Evolutionary conservation across 2,797 vertebrate genomes (phyloP).

Genomic region (Phrynocephalus forsythii): DNA sequence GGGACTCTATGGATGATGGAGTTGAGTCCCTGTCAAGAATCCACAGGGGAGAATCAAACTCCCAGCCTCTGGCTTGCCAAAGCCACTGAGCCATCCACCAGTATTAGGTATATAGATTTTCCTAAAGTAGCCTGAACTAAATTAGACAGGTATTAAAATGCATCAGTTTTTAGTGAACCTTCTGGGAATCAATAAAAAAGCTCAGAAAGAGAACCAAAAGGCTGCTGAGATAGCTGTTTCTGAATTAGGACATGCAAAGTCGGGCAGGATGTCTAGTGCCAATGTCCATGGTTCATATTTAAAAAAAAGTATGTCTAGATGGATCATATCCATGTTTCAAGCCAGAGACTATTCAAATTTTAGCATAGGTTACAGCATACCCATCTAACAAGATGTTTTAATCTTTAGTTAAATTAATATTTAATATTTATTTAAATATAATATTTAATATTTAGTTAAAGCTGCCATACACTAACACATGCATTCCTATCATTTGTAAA

Average conservation of each 20-base stretch:
- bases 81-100: too few species aligned
- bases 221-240: not conserved
- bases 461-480: not conserved
- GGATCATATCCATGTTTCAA: not conserved
- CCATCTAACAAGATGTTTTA: not conserved
- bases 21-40: too few species aligned
- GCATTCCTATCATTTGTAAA: not conserved
- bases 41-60: too few species aligned
- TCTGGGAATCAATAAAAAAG: not conserved
- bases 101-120: too few species aligned
- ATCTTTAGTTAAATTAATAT: not conserved
- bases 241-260: not conserved
- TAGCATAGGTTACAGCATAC: not conserved
- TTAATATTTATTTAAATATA: too few species aligned
- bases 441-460: too few species aligned
- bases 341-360: not conserved
- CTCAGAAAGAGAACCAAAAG: not conserved
- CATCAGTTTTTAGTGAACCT: not conserved
- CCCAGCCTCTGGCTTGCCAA: too few species aligned
- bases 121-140: too few species aligned
- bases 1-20: too few species aligned
- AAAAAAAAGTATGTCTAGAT: not conserved
- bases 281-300: not conserved
- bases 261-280: not conserved
- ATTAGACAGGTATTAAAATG: not conserved